Evolutionary conservation across 2,797 vertebrate species (phyloP), one percentile per base, ranked within the genome.

Genomic region (Aldrovandia affinis): DNA sequence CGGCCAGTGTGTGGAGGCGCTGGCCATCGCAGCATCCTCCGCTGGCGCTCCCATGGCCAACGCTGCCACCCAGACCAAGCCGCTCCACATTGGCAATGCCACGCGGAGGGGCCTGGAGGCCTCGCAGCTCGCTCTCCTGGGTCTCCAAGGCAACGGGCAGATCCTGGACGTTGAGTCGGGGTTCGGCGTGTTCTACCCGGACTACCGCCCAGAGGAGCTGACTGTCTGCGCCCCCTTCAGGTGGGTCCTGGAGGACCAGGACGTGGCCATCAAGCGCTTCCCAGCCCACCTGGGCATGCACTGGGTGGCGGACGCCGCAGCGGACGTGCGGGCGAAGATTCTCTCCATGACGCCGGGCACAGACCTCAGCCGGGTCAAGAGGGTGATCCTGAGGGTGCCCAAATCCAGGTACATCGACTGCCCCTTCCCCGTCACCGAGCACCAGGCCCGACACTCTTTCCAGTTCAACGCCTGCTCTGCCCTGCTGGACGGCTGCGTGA

Each of bases 361-460:
- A 18, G 93, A 96, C 81, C 87, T 89, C 14, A 85, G 91, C 57
- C 89, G 84, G 85, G 95, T 98, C 36, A 87, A 91, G 12, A 92
- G 84, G 7, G 89, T 99, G 39, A 90, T 92, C 30, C 94, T 99
- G 7, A 92, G 90, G 89, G 94, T 98, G 22, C 98, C 98, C 9
- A 92, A 94, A 0, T 96, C 96, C 63, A 95, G 91, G 78, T 99
- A 99, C 0, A 91, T 98, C 2, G 90, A 98, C 89, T 95, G 97
- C 73, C 95, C 97, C 33, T 92, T 93, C 9, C 98, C 98, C 0
- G 81, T 65, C 70, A 96, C 96, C 0, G 97, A 99, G 86, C 97
- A 99, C 0, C 97, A 99, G 90, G 97, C 97, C 84, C 95, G 97
- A 50, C 98, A 99, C 89, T 99, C 98, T 0, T 98, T 98, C 85